Percentiles rank a stretch among this genome's conserved stretches.
phyloP scores from a whole-genome alignment of 35 echinoderm and acorn worm genomes.

The Heliocidaris erythrogramma region DNA sequence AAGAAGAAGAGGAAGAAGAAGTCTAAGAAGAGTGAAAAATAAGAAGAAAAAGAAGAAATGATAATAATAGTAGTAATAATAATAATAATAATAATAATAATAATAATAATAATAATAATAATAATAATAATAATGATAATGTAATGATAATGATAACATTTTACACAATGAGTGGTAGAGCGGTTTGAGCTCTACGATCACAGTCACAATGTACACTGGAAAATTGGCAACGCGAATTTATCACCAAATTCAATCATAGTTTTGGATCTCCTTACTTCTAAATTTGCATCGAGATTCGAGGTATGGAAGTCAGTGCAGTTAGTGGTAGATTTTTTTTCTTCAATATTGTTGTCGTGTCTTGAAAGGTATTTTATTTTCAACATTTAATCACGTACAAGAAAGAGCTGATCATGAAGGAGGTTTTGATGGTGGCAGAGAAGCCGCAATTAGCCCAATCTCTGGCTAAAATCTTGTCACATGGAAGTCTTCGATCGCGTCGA shows the following conservation, averaged over 20 bases:
- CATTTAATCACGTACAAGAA: background rate
- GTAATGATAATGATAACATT: no score
- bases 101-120: no score
- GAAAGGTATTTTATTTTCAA: background rate
- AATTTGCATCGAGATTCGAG: background rate
- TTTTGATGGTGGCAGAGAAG: constrained; percentile 98
- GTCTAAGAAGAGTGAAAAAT: no score
- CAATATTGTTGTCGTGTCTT: no score
- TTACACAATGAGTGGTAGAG: no score
- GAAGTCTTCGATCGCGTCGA: constrained; percentile 75
- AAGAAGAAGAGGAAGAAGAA: no score
- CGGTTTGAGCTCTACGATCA: no score
- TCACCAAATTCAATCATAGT: background rate
- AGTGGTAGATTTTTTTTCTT: no score
- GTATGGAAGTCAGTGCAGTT: background rate
- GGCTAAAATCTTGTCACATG: constrained; percentile 93
- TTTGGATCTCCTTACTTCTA: background rate
- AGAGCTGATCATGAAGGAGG: constrained; percentile 75
- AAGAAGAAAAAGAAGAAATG: no score
- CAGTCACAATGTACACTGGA: background rate
- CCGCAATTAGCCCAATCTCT: constrained; percentile 93
- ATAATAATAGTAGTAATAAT: no score
- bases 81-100: no score
- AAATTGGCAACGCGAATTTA: background rate
- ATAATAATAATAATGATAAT: no score